phyloP scores from a whole-genome alignment of 2,797 vertebrate species.

The Bradypodion pumilum region DNA sequence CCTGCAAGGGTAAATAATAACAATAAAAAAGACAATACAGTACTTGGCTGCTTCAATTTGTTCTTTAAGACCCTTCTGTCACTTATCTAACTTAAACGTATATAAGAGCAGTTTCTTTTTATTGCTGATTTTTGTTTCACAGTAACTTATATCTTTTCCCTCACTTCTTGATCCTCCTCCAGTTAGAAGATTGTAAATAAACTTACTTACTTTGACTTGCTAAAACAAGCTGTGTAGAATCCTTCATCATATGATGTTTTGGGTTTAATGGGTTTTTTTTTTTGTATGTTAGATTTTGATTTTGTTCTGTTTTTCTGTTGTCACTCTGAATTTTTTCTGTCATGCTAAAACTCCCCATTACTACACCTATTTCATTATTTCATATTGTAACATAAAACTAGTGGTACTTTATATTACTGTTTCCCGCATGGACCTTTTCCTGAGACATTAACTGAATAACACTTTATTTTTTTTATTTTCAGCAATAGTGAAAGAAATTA shows the following conservation, averaged over 20 bases:
- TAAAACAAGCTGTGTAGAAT: slow-evolving; percentile 60
- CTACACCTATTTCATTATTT: too few species aligned
- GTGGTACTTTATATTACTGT: background rate
- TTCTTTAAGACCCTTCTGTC: slow-evolving; percentile 1
- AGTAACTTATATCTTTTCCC: slow-evolving; percentile 16
- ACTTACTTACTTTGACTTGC: slow-evolving; percentile 41
- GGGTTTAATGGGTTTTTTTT: slow-evolving; percentile 15
- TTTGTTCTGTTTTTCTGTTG: slow-evolving; percentile 24
- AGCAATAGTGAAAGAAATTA: background rate
- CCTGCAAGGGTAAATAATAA: slow-evolving; percentile 87
- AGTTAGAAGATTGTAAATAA: slow-evolving; percentile 45
- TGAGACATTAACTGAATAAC: background rate
- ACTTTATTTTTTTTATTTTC: background rate
- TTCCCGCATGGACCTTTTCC: background rate
- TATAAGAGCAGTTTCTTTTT: slow-evolving; percentile 26
- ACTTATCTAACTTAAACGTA: slow-evolving; percentile 16
- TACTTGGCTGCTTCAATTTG: slow-evolving; percentile 29
- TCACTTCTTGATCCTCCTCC: slow-evolving; percentile 34
- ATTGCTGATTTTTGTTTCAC: slow-evolving; percentile 21
- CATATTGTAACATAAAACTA: background rate
- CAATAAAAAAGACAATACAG: background rate
- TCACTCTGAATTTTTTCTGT: too few species aligned
- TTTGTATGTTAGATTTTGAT: background rate
- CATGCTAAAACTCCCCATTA: too few species aligned
- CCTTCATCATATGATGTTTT: slow-evolving; percentile 37